Evolutionary conservation across 2,797 vertebrate genomes (phyloP).

Genomic region (Enteromius anoplus): DNA sequence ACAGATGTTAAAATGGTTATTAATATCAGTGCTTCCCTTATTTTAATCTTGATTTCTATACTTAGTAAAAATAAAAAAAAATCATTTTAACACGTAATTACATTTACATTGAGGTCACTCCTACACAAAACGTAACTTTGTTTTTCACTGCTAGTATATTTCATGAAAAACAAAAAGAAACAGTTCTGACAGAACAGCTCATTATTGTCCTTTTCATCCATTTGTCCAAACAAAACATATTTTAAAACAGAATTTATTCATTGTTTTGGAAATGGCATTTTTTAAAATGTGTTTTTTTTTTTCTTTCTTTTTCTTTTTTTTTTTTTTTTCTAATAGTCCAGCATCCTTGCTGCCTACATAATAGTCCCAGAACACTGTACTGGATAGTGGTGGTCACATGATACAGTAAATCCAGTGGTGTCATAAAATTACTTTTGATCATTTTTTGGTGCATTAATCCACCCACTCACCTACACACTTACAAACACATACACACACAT

Average conservation of each 20-base stretch:
- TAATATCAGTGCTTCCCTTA: constrained; percentile 42
- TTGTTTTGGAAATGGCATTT: constrained; percentile 21
- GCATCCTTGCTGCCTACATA: background rate
- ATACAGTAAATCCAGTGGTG: constrained; percentile 37
- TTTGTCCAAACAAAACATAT: background rate
- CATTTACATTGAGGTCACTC: constrained; percentile 48
- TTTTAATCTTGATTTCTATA: constrained; percentile 26
- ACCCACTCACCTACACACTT: constrained; percentile 28
- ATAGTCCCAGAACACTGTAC: constrained; percentile 37
- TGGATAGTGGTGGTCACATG: constrained; percentile 49
- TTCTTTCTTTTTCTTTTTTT: background rate
- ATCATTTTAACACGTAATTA: constrained; percentile 45
- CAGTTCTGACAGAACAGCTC: constrained; percentile 34
- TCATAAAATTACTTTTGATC: constrained; percentile 46
- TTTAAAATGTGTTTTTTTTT: background rate
- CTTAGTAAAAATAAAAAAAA: constrained; percentile 47
- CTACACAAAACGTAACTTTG: constrained; percentile 49
- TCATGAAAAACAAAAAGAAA: constrained; percentile 57
- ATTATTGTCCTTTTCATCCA: constrained; percentile 33
- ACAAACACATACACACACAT: constrained; percentile 38
- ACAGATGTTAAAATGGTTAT: constrained; percentile 53
- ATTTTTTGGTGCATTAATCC: constrained; percentile 34
- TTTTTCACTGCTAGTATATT: constrained; percentile 51
- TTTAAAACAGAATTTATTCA: constrained; percentile 33
- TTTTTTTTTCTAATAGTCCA: constrained; percentile 17